Evolutionary conservation across 2,113 vertebrate species (phyloP).

Genomic region (Caranx melampygus): DNA sequence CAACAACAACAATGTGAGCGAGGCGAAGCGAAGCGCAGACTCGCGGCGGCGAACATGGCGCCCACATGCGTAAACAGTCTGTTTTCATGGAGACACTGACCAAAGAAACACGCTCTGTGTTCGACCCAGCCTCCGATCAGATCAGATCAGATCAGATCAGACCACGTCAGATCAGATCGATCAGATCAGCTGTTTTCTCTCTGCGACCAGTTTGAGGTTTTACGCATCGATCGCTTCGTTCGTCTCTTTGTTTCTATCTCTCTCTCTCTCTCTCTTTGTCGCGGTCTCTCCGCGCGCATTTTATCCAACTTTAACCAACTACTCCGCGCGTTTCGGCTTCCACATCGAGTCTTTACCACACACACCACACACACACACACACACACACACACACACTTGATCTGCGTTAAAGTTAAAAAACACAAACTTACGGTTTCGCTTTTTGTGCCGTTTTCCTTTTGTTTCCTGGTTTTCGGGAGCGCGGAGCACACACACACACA

Average conservation of each 20-base stretch:
- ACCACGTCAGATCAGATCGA: no score
- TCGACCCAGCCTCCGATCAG: no score
- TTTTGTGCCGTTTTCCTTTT: conserved; percentile 21
- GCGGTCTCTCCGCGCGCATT: background rate
- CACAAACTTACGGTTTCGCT: conserved; percentile 43
- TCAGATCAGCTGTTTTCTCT: background rate
- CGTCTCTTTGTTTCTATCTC: background rate
- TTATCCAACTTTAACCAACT: background rate
- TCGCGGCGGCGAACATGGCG: no score
- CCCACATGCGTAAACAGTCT: no score
- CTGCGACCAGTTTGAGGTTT: fast-evolving
- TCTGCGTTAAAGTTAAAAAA: background rate
- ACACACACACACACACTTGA: no score
- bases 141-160: no score
- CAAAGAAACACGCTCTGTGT: no score
- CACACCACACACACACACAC: no score
- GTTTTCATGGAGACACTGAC: no score
- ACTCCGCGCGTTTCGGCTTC: background rate
- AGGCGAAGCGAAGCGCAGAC: no score
- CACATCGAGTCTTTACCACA: background rate
- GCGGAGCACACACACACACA: background rate
- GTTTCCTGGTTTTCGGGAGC: conserved; percentile 9
- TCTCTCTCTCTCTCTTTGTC: background rate
- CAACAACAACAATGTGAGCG: no score
- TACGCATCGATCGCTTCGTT: background rate